phyloP scores from a whole-genome alignment of 2,113 vertebrate genomes.

The Protomyctophum bolini region DNA sequence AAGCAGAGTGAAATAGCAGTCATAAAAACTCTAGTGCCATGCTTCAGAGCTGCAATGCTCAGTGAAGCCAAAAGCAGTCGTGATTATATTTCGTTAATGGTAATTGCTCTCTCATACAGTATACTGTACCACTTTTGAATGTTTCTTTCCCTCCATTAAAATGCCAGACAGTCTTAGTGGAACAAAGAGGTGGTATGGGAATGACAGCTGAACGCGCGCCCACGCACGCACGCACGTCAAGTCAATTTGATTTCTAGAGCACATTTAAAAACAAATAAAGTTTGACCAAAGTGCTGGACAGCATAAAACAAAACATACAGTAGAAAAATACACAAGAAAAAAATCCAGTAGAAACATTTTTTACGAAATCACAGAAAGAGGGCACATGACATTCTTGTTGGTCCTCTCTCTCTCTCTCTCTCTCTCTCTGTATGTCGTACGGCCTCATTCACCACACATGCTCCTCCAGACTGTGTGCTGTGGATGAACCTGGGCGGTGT shows the following conservation, averaged over 20 bases:
- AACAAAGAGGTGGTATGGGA: constrained; percentile 38
- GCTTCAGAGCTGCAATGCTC: constrained; percentile 34
- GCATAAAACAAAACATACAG: neutral
- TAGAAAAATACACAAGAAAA: constrained; percentile 9
- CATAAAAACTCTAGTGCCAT: constrained; percentile 38
- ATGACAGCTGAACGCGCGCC: constrained; percentile 30
- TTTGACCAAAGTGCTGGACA: no score
- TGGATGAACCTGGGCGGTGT: constrained; percentile 61
- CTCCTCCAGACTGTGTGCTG: constrained; percentile 39
- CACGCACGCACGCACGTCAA: neutral
- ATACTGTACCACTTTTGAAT: constrained; percentile 53
- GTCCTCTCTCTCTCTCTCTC: neutral
- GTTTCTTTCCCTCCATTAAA: constrained; percentile 64
- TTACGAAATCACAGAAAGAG: neutral
- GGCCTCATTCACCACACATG: neutral
- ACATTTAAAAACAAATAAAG: no score
- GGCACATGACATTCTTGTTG: neutral
- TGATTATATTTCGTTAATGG: constrained; percentile 60
- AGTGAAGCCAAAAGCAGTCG: constrained; percentile 60
- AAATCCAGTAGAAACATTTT: neutral
- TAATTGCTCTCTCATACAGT: constrained; percentile 45
- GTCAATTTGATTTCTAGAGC: no score
- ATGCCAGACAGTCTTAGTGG: constrained; percentile 41
- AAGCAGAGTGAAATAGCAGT: neutral
- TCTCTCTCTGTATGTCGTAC: neutral